phyloP scores from a whole-genome alignment of 2,888 invertebrate genomes.

The Leptogaster cylindrica region DNA sequence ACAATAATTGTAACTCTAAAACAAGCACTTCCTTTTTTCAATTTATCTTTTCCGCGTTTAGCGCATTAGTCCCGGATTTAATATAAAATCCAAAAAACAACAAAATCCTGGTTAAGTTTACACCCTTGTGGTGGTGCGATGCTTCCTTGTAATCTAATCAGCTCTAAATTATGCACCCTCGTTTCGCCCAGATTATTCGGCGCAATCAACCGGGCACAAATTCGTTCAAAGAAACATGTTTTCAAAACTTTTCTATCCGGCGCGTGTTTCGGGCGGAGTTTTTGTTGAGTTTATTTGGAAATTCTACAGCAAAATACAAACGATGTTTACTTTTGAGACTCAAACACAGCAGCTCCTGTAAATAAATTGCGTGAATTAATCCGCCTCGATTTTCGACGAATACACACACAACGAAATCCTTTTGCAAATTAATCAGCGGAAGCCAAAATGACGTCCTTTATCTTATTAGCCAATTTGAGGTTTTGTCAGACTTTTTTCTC shows the following conservation, averaged over 20 bases:
- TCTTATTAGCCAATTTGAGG: too few species aligned
- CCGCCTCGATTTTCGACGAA: background rate
- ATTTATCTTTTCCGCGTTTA: too few species aligned
- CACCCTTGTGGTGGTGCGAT: background rate
- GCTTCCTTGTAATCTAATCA: constrained; percentile 40
- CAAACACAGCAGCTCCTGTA: constrained; percentile 3
- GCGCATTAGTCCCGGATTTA: too few species aligned
- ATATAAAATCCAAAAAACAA: constrained; percentile 25
- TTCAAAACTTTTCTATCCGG: background rate
- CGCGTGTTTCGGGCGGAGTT: background rate
- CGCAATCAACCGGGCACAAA: constrained; percentile 42
- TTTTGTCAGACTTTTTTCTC: too few species aligned
- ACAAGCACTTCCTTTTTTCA: too few species aligned
- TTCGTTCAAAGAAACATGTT: constrained; percentile 38
- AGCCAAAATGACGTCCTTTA: too few species aligned
- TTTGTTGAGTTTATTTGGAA: constrained; percentile 5
- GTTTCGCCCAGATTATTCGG: constrained; percentile 35
- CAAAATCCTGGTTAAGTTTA: constrained; percentile 5
- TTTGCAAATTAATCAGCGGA: too few species aligned
- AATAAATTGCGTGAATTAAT: constrained; percentile 27
- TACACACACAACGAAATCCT: too few species aligned
- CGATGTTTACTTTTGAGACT: constrained; percentile 19
- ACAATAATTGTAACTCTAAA: too few species aligned
- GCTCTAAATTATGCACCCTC: constrained; percentile 43
- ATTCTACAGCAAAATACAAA: constrained; percentile 28